These are phyloP conservation scores for Piprites chloris DNA, from an alignment of 2,113 vertebrate genomes.

Conservation along the genomic window DNA sequence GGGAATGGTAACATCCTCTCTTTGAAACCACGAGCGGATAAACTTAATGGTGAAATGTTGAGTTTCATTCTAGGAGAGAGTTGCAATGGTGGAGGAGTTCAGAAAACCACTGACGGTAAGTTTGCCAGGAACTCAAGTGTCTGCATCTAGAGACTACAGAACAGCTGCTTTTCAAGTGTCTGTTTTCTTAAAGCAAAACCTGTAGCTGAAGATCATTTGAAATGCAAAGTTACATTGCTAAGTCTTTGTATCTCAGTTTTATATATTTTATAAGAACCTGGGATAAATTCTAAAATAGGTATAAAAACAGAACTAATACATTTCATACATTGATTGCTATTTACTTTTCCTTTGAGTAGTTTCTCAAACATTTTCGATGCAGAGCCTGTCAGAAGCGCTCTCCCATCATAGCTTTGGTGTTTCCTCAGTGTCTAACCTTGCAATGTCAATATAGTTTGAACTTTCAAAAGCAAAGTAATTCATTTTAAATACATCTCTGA, in stretches of 20 bases:
- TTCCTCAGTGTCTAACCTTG: constrained; percentile 72
- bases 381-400: constrained; percentile 64
- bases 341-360: constrained; percentile 57
- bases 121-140: constrained; percentile 69
- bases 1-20: constrained; percentile 48
- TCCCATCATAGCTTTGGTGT: constrained; percentile 70
- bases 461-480: constrained; percentile 29
- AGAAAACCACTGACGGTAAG: constrained; percentile 65
- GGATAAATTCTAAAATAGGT: constrained; percentile 75
- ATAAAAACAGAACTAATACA: constrained; percentile 63
- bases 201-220: constrained; percentile 78
- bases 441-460: constrained; percentile 68
- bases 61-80: constrained; percentile 62
- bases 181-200: constrained; percentile 78
- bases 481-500: background rate
- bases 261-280: constrained; percentile 82
- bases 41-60: constrained; percentile 60
- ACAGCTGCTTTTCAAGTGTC: constrained; percentile 74
- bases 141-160: constrained; percentile 70
- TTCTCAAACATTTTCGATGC: constrained; percentile 57
- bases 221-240: constrained; percentile 76
- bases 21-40: constrained; percentile 65
- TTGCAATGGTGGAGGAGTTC: constrained; percentile 64
- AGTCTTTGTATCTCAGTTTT: constrained; percentile 82
- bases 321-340: constrained; percentile 67